Percentiles rank a stretch among this genome's conserved stretches.
phyloP scores from a whole-genome alignment of 2,797 vertebrate species.

The Trachurus trachurus region DNA sequence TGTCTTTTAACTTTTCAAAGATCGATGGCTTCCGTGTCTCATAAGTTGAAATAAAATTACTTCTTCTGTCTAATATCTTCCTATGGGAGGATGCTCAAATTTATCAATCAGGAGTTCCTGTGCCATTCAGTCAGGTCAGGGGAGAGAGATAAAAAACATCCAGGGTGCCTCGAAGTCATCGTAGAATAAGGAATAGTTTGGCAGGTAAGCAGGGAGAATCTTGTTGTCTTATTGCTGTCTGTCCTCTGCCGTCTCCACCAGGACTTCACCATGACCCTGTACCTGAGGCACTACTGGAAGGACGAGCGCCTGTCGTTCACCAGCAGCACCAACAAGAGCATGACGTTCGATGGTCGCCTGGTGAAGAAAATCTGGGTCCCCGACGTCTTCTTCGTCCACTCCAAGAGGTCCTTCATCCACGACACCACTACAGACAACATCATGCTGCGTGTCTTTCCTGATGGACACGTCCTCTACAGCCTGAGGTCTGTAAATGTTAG shows the following conservation, averaged over 20 bases:
- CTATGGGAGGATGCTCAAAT: too few species aligned
- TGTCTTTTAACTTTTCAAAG: too few species aligned
- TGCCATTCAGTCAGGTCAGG: too few species aligned
- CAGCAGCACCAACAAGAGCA: slow-evolving; percentile 95
- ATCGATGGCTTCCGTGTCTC: too few species aligned
- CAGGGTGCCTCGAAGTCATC: too few species aligned
- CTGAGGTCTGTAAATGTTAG: slow-evolving; percentile 87
- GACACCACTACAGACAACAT: slow-evolving; percentile 97
- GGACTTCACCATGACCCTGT: slow-evolving; percentile 99
- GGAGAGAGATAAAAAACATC: too few species aligned
- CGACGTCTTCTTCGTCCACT: slow-evolving; percentile 98
- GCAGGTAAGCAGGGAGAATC: too few species aligned
- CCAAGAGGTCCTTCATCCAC: slow-evolving; percentile 96
- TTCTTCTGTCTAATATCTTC: too few species aligned
- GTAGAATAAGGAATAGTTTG: too few species aligned
- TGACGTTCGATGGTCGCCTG: slow-evolving; percentile 96
- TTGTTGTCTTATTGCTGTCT: too few species aligned
- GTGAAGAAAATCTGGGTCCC: slow-evolving; percentile 99
- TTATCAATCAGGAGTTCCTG: too few species aligned
- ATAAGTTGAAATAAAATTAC: too few species aligned
- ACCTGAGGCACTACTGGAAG: slow-evolving; percentile 97
- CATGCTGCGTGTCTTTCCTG: slow-evolving; percentile 96
- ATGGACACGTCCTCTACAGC: slow-evolving; percentile 97
- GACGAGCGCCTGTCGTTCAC: slow-evolving; percentile 94
- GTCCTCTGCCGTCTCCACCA: slow-evolving; percentile 52